Conservation (phyloP, 2,797 vertebrate genomes). For the Podarcis siculus region DNA sequence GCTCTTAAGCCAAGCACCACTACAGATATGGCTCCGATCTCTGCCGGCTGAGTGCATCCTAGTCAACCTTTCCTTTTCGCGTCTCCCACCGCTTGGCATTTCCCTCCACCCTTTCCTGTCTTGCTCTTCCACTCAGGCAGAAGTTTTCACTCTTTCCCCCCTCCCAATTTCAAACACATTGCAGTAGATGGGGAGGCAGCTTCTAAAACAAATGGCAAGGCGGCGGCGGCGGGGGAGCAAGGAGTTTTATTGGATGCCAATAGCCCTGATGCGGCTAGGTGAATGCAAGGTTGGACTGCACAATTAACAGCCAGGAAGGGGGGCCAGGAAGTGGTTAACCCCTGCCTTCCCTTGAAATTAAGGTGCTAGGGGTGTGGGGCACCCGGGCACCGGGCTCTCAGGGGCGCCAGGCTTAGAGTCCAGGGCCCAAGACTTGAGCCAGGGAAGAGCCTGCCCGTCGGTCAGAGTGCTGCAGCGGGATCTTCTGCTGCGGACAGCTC, state of each 20-base stretch:
- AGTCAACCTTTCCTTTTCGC: constrained; percentile 28
- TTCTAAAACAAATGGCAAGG: constrained; percentile 42
- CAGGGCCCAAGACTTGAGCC: too few species aligned
- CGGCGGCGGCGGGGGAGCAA: not conserved
- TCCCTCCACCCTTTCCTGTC: not conserved
- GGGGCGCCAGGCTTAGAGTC: too few species aligned
- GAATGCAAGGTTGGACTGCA: constrained; percentile 14
- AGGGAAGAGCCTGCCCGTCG: too few species aligned
- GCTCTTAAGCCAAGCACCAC: constrained; percentile 62
- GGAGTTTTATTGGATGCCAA: constrained; percentile 16
- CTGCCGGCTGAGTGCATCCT: constrained; percentile 49
- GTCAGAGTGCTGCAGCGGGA: accelerated
- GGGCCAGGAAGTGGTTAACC: not conserved
- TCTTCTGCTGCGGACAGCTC: too few species aligned
- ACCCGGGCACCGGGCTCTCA: too few species aligned
- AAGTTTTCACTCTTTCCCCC: constrained; percentile 28
- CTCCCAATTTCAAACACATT: constrained; percentile 25
- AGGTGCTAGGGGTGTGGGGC: too few species aligned
- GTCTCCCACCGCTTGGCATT: not conserved
- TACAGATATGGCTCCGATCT: constrained; percentile 67
- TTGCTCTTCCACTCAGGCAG: not conserved
- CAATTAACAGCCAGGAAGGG: constrained; percentile 23
- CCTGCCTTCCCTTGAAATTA: constrained; percentile 1
- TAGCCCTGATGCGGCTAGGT: not conserved
- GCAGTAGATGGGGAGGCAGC: constrained; percentile 48